Evolutionary conservation across 1,140 invertebrate genomes (phyloP).

Genomic region (Sipha flava): DNA sequence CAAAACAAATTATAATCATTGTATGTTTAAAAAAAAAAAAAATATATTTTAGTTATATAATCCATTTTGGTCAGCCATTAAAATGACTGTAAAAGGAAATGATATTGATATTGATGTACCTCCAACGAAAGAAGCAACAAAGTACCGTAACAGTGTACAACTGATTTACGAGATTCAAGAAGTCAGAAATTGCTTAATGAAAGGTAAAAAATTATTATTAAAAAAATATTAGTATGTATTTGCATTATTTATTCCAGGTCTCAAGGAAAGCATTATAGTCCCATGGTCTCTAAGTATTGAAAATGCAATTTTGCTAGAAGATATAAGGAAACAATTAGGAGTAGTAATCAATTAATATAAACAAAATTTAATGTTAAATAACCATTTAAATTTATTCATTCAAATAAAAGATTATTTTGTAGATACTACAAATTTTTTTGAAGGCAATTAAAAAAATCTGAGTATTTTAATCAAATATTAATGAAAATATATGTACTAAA

Average conservation of each 20-base stretch:
- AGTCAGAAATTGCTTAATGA: conserved; percentile 56
- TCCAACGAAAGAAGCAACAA: conserved; percentile 45
- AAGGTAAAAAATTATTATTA: conserved; percentile 46
- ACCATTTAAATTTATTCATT: no score
- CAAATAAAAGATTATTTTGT: no score
- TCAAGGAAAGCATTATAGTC: background rate
- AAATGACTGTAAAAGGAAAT: background rate
- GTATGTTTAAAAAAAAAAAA: background rate
- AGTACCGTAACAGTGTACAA: conserved; percentile 60
- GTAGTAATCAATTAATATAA: background rate
- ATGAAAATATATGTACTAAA: no score
- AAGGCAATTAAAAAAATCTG: no score
- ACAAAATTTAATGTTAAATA: no score
- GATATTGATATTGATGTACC: background rate
- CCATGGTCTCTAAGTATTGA: background rate
- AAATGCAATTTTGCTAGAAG: conserved; percentile 3
- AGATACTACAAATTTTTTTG: no score
- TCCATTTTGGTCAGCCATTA: conserved; percentile 1
- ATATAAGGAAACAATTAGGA: conserved; percentile 7
- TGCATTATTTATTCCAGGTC: background rate
- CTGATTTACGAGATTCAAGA: conserved; percentile 65
- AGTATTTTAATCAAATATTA: no score
- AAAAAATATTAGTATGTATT: background rate
- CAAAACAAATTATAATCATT: background rate
- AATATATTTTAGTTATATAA: background rate